A percentile compares a stretch with the other conserved stretches of the same genome.
Evolutionary conservation across 2,888 invertebrate genomes (phyloP).

Genomic region (Spisula subtruncata): DNA sequence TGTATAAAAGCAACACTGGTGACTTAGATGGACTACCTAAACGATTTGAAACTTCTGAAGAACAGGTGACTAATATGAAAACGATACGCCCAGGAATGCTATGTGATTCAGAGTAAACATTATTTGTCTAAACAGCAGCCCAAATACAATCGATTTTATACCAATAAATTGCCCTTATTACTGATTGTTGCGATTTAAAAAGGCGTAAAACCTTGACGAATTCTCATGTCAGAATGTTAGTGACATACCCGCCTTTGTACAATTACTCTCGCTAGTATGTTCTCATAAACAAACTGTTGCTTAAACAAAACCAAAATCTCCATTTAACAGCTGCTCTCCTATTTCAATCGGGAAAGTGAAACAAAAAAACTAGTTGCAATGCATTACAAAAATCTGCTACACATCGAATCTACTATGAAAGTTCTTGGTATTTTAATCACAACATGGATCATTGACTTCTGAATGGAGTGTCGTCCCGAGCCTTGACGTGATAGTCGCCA

Average conservation of each 20-base stretch:
- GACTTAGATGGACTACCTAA: slow-evolving; percentile 10
- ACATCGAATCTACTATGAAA: neutral
- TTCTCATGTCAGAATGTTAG: neutral
- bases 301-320: neutral
- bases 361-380: neutral
- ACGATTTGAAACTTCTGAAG: slow-evolving; percentile 16
- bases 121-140: neutral
- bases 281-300: slow-evolving; percentile 23
- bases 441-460: slow-evolving; percentile 11
- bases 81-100: neutral
- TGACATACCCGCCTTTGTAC: neutral
- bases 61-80: slow-evolving; percentile 20
- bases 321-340: neutral
- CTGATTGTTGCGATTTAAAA: neutral
- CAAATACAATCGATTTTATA: slow-evolving; percentile 1
- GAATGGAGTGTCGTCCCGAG: slow-evolving; percentile 29
- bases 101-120: neutral
- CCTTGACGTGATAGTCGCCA: slow-evolving; percentile 49
- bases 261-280: slow-evolving; percentile 1
- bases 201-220: neutral
- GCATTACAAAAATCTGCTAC: neutral
- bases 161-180: neutral
- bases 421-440: slow-evolving; percentile 29
- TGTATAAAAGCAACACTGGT: neutral
- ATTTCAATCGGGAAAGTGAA: neutral